A percentile compares a stretch with the other conserved stretches of the same genome.
These are phyloP conservation scores for Ferrisia virgata DNA, from an alignment of 2,888 invertebrate species.

Conservation along the genomic window DNA sequence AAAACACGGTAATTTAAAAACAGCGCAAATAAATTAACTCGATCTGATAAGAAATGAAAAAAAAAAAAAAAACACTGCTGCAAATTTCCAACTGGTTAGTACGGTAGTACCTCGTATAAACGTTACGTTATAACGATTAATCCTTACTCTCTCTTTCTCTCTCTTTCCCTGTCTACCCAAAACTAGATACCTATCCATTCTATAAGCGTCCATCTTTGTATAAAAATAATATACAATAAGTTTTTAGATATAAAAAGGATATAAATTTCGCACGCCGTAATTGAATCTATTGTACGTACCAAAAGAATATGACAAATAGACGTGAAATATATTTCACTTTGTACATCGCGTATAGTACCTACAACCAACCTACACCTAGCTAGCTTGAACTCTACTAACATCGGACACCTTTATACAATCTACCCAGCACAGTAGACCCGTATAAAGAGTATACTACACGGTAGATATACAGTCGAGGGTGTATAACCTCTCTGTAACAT, in stretches of 20 bases:
- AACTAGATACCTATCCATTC: neutral
- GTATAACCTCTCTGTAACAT: neutral
- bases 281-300: conserved; percentile 35
- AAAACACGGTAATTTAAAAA: neutral
- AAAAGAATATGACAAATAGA: conserved; percentile 26
- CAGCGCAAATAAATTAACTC: neutral
- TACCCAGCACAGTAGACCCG: neutral
- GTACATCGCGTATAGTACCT: neutral
- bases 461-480: too few species aligned
- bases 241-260: conserved; percentile 15
- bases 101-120: neutral
- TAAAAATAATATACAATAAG: neutral
- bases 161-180: too few species aligned
- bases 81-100: neutral
- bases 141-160: neutral
- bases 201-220: neutral
- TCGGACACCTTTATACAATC: neutral
- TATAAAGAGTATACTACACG: neutral
- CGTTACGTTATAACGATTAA: neutral
- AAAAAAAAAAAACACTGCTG: neutral
- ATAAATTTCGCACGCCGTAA: conserved; percentile 31
- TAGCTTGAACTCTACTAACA: neutral
- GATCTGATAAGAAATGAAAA: neutral
- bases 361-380: too few species aligned
- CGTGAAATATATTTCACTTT: conserved; percentile 31